A percentile compares a stretch with the other conserved stretches of the same genome.
Conservation (phyloP, 2,113 vertebrate genomes). For the Marmota monax region DNA sequence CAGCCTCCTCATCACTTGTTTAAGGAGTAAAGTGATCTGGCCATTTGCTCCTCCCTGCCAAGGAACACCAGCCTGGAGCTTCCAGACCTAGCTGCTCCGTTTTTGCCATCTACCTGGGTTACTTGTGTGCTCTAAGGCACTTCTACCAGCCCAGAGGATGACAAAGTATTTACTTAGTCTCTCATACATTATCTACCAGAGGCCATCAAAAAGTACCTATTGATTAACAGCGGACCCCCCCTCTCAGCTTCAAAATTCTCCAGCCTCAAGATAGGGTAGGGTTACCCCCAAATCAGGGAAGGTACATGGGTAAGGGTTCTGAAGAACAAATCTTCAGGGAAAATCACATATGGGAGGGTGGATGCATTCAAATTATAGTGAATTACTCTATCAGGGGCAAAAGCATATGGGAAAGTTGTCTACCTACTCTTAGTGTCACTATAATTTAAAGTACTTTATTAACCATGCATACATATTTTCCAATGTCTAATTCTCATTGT, state of each 20-base stretch:
- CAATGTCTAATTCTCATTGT: neutral
- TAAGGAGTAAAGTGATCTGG: slow-evolving; percentile 16
- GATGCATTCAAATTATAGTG: neutral
- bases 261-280: neutral
- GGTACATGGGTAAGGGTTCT: neutral
- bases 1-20: slow-evolving; percentile 62
- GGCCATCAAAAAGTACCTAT: neutral
- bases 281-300: neutral
- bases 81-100: neutral
- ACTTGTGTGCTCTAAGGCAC: neutral
- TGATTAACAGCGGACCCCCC: neutral
- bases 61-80: neutral
- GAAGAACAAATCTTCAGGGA: neutral
- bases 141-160: neutral
- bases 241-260: neutral
- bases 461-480: neutral
- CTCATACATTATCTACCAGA: neutral
- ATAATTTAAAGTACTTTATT: neutral
- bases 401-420: neutral
- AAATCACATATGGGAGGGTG: neutral
- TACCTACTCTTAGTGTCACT: neutral
- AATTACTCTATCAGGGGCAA: neutral
- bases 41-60: neutral
- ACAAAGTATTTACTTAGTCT: neutral
- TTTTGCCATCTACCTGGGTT: neutral